Percentiles rank a stretch among this genome's conserved stretches.
Evolutionary conservation across 2,888 invertebrate species (phyloP).

Genomic region (Nomada ferruginata): DNA sequence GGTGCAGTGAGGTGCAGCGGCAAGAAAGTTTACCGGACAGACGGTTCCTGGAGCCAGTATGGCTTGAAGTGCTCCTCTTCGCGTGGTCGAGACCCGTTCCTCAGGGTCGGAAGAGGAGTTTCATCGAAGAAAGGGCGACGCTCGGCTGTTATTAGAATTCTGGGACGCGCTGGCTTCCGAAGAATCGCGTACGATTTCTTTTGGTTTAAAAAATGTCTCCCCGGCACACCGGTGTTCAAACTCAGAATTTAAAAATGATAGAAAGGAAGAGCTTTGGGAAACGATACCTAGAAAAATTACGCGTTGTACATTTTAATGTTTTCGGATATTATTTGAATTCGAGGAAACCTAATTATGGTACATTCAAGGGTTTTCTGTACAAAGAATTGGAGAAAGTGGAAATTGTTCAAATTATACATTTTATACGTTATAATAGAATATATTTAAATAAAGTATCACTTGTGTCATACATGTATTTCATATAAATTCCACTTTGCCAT

Average conservation of each 20-base stretch:
- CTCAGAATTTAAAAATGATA: neutral
- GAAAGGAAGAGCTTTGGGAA: neutral
- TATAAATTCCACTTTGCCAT: too few species aligned
- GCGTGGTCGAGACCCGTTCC: constrained; percentile 54
- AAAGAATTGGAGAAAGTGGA: too few species aligned
- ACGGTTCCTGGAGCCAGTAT: constrained; percentile 74
- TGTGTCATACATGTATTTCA: too few species aligned
- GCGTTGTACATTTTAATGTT: too few species aligned
- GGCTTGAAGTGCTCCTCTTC: constrained; percentile 53
- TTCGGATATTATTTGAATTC: too few species aligned
- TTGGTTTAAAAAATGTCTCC: constrained; percentile 9
- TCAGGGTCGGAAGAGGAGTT: constrained; percentile 38
- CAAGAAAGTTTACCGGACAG: constrained; percentile 77
- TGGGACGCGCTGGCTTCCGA: constrained; percentile 10
- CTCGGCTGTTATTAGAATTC: constrained; percentile 58
- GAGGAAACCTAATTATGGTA: too few species aligned
- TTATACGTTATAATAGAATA: too few species aligned
- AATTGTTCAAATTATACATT: too few species aligned
- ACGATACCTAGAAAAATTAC: neutral
- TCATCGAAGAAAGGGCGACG: constrained; percentile 43
- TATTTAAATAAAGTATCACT: too few species aligned
- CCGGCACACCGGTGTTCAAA: neutral
- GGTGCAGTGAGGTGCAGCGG: constrained; percentile 66
- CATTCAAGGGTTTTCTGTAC: too few species aligned
- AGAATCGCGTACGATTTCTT: constrained; percentile 8